Conservation (phyloP, 2,113 vertebrate species). For the Eublepharis macularius region DNA sequence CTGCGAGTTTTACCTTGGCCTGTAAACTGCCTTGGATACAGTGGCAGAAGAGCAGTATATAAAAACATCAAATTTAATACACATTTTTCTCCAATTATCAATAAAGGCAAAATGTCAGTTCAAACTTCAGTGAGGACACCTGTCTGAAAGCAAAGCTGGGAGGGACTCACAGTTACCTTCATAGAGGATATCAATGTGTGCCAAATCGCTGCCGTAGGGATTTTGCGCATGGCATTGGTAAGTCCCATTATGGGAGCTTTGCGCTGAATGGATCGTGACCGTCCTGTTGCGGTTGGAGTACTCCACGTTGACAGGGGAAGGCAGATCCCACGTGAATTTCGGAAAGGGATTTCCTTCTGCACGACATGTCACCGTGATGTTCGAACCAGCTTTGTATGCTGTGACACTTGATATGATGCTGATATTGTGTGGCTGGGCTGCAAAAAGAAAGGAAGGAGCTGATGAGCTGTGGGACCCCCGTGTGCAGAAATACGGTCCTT, state of each 20-base stretch:
- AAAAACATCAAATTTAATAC: too few species aligned
- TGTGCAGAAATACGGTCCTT: too few species aligned
- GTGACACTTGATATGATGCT: background rate
- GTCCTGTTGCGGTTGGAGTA: background rate
- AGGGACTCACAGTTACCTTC: background rate
- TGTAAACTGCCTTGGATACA: too few species aligned
- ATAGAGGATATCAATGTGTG: conserved; percentile 11
- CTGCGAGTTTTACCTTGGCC: too few species aligned
- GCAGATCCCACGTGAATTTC: conserved; percentile 29
- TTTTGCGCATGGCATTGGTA: conserved; percentile 50
- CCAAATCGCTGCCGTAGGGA: background rate
- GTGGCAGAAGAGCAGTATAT: too few species aligned
- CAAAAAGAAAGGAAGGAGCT: background rate
- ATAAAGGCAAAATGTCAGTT: too few species aligned
- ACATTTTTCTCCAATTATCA: too few species aligned
- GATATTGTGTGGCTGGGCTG: conserved; percentile 9
- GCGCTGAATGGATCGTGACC: conserved; percentile 2
- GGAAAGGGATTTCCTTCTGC: conserved; percentile 42
- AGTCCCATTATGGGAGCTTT: conserved; percentile 16
- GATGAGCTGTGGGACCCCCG: background rate
- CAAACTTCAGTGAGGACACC: background rate
- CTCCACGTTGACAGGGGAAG: background rate
- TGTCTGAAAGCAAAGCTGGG: background rate
- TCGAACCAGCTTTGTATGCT: background rate
- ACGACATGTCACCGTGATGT: conserved; percentile 27